Conservation (phyloP, 2,888 invertebrate species). For the Parochlus steinenii region DNA sequence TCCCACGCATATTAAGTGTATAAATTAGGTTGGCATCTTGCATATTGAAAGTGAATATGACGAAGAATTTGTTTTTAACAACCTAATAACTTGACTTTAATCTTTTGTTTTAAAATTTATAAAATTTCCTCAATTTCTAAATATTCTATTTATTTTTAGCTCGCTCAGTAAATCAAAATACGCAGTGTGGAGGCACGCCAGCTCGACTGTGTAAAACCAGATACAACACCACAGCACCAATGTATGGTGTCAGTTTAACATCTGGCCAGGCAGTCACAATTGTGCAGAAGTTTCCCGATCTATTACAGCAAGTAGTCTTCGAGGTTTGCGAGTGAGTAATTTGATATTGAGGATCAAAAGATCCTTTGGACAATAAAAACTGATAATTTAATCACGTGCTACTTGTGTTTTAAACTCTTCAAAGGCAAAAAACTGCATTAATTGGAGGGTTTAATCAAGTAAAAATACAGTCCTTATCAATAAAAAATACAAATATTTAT, state of each 20-base stretch:
- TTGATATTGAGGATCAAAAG: too few relatives aligned
- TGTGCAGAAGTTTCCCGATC: conserved; percentile 85
- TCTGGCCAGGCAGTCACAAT: conserved; percentile 87
- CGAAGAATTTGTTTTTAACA: not conserved
- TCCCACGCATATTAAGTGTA: too few relatives aligned
- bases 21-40: not conserved
- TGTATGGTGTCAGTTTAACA: conserved; percentile 87
- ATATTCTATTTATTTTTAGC: conserved; percentile 19
- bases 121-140: not conserved
- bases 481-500: too few relatives aligned
- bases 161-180: conserved; percentile 25
- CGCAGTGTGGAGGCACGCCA: conserved; percentile 43
- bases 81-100: conserved; percentile 6
- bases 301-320: conserved; percentile 81
- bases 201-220: conserved; percentile 69
- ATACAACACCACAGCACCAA: conserved; percentile 85
- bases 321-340: conserved; percentile 77
- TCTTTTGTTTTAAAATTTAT: conserved; percentile 7
- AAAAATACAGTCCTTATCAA: too few relatives aligned
- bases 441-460: too few relatives aligned
- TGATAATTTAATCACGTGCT: too few relatives aligned
- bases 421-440: too few relatives aligned
- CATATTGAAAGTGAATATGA: conserved; percentile 10
- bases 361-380: too few relatives aligned
- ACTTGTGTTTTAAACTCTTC: too few relatives aligned